Evolutionary conservation across 2,888 invertebrate genomes (phyloP), one percentile per base, ranked within the genome.

Genomic region (Drosophila prolongata): DNA sequence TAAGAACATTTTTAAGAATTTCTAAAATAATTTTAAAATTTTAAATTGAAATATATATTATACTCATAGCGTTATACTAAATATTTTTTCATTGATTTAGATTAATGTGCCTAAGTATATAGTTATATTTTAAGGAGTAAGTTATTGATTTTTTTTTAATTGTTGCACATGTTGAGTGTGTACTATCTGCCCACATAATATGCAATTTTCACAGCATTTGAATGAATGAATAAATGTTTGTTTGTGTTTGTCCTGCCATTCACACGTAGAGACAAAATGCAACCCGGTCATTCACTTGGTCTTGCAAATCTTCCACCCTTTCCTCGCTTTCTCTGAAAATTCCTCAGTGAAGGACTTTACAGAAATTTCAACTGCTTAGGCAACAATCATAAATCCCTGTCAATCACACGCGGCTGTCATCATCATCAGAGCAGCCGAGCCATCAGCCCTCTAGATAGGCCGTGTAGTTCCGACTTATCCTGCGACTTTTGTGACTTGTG

Each of bases 381-480:
- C 76, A 79, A 83, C 84, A 87, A 87, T 81, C 78, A 90, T 90
- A 89, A 90, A 90, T 89, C 89, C 79, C 75, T 82, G 89, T 90
- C 90, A 89, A 89, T 89, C 85, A 85, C 90, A 89, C 79, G 87
- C 89, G 90, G 69, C 79, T 78, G 83, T 77, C 85, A 85, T 87
- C 85, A 85, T 82, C 82, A 83, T 77, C 74, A 75, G 50, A 35
- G 13, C 50, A 43, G 37, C 43, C 35, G 47, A 34, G 37, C 43
- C 35, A 53, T 50, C 57, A 49, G 57, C 14, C 57, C 55, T 19
- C 50, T 5, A 50, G 55, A 66, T 55, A 73, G 56, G 64, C 78
- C 58, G 62, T 72, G 77, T 86, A 83, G 81, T 86, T 82, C 53
- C 77, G 46, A 74, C 75, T 74, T 79, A 60, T 65, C 47, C 59